A percentile compares a stretch with the other conserved stretches of the same genome.
Evolutionary conservation across 2,113 vertebrate genomes (phyloP).

Genomic region (Boulengeromyrus knoepffleri): DNA sequence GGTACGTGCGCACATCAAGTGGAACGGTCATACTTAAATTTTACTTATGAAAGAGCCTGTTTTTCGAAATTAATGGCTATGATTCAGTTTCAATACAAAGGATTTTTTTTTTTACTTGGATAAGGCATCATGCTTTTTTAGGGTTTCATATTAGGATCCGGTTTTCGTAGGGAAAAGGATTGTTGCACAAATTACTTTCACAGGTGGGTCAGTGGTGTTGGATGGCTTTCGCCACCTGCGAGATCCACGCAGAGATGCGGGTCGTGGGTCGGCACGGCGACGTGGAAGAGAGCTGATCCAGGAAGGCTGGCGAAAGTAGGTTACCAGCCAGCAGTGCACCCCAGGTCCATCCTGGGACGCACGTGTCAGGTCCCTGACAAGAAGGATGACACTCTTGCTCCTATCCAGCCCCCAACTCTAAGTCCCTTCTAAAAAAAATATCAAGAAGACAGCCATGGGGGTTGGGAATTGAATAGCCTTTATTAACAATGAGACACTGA

Average conservation of each 20-base stretch:
- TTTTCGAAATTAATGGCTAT: slow-evolving; percentile 9
- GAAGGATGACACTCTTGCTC: slow-evolving; percentile 11
- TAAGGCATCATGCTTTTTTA: not conserved
- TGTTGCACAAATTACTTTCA: not conserved
- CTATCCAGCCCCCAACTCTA: not conserved
- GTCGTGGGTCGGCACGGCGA: not conserved
- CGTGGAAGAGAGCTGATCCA: not conserved
- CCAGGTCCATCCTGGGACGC: not conserved
- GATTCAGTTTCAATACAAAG: not conserved
- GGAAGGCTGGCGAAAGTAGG: slow-evolving; percentile 16
- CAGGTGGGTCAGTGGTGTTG: not conserved
- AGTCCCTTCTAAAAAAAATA: not conserved
- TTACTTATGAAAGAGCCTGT: slow-evolving; percentile 14
- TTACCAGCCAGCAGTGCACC: not conserved
- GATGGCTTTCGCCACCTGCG: not conserved
- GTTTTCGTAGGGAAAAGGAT: not conserved
- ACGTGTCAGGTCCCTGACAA: not conserved
- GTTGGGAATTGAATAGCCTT: not conserved
- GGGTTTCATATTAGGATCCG: not conserved
- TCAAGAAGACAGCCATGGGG: not conserved
- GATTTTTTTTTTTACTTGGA: not conserved
- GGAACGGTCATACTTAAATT: slow-evolving; percentile 3
- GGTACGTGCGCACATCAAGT: not conserved
- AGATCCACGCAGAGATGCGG: not conserved
- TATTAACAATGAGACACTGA: not conserved